These are phyloP conservation scores for Apamea monoglypha DNA, from an alignment of 2,888 invertebrate species.

Conservation along the genomic window DNA sequence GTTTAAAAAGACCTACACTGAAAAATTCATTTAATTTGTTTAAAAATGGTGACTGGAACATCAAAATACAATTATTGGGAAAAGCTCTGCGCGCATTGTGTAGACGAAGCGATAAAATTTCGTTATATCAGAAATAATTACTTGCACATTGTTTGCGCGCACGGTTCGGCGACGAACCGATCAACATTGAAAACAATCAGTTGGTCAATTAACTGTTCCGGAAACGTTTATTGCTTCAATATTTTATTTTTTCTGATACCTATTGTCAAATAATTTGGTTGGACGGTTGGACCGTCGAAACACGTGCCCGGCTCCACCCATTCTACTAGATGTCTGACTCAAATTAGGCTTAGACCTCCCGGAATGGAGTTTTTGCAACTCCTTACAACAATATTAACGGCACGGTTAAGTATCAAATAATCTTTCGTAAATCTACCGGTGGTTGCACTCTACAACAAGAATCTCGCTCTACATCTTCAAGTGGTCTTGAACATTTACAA, in stretches of 20 bases:
- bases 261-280: slow-evolving; percentile 21
- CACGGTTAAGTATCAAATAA: background rate
- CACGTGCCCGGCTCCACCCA: background rate
- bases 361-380: background rate
- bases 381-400: background rate
- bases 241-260: slow-evolving; percentile 1
- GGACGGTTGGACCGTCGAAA: background rate
- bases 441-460: background rate
- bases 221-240: slow-evolving; percentile 16
- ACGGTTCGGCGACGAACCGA: background rate
- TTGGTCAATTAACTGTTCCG: slow-evolving; percentile 9
- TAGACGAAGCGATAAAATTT: background rate
- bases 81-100: slow-evolving; percentile 13
- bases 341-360: background rate
- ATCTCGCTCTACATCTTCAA: background rate
- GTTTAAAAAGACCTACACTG: background rate
- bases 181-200: slow-evolving; percentile 22
- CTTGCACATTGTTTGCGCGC: slow-evolving; percentile 30
- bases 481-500: background rate
- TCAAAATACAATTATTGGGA: slow-evolving; percentile 33
- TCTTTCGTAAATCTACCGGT: background rate
- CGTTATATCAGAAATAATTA: slow-evolving; percentile 24
- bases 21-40: background rate
- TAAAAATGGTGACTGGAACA: slow-evolving; percentile 11
- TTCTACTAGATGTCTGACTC: background rate